These are phyloP conservation scores for Notodonta ziczac DNA, from an alignment of 2,888 invertebrate genomes.

Conservation along the genomic window DNA sequence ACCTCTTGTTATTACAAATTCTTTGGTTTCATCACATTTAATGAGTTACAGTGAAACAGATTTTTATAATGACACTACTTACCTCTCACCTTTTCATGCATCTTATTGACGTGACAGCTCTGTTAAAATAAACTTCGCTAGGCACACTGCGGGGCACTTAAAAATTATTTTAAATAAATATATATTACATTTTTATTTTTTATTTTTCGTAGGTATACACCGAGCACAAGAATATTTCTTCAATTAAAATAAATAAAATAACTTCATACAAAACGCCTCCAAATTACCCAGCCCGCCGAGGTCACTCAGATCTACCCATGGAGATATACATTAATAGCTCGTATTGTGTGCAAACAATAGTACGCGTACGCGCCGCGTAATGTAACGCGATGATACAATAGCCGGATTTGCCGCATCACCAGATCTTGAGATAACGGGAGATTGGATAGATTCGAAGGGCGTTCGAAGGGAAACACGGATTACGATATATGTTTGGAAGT, in stretches of 20 bases:
- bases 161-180: too few species aligned
- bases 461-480: background rate
- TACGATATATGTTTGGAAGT: background rate
- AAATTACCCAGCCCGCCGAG: constrained; percentile 13
- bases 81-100: too few species aligned
- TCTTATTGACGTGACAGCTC: too few species aligned
- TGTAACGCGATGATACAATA: constrained; percentile 18
- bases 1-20: too few species aligned
- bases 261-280: background rate
- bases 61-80: too few species aligned
- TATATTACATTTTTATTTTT: too few species aligned
- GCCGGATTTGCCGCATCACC: constrained; percentile 16
- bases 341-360: constrained; percentile 33
- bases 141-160: too few species aligned
- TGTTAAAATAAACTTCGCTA: too few species aligned
- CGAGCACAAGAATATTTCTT: background rate
- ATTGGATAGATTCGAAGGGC: background rate
- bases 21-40: too few species aligned
- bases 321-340: constrained; percentile 25
- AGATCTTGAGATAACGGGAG: constrained; percentile 6
- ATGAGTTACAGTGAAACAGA: too few species aligned
- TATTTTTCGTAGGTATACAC: too few species aligned
- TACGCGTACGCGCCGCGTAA: constrained; percentile 21
- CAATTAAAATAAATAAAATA: background rate
- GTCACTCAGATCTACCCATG: constrained; percentile 32